phyloP scores from a whole-genome alignment of 2,888 invertebrate species.

The Pyralis farinalis region DNA sequence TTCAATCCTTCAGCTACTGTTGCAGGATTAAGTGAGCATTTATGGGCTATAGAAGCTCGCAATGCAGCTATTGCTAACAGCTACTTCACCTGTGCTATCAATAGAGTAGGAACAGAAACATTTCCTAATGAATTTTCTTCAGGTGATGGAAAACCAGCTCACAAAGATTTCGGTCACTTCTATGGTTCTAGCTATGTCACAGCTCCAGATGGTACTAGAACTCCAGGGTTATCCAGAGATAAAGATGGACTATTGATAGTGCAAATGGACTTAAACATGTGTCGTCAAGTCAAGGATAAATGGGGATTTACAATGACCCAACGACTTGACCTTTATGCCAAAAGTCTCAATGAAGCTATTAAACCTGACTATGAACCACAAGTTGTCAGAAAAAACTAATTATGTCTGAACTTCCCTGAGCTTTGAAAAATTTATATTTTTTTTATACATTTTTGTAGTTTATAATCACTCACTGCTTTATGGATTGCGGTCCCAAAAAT shows the following conservation, averaged over 20 bases:
- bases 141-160: constrained; percentile 86
- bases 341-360: constrained; percentile 79
- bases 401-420: too few relatives aligned
- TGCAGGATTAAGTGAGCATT: constrained; percentile 90
- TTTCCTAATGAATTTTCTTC: constrained; percentile 84
- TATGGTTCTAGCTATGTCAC: constrained; percentile 98
- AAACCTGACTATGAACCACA: constrained; percentile 55
- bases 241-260: constrained; percentile 93
- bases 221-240: constrained; percentile 90
- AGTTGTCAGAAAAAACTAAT: constrained; percentile 29
- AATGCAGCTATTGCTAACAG: constrained; percentile 98
- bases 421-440: neutral
- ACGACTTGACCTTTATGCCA: constrained; percentile 94
- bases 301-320: constrained; percentile 99
- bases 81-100: constrained; percentile 96
- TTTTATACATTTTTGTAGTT: neutral
- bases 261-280: constrained; percentile 96
- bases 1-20: constrained; percentile 99
- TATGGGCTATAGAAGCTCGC: constrained; percentile 97
- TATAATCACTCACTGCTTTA: too few relatives aligned
- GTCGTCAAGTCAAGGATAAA: constrained; percentile 95
- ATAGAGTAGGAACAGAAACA: constrained; percentile 95
- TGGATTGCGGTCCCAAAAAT: too few relatives aligned
- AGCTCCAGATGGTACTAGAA: constrained; percentile 95
- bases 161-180: constrained; percentile 96